phyloP scores from a whole-genome alignment of 1,140 invertebrate species.

The Drosophila gunungcola region DNA sequence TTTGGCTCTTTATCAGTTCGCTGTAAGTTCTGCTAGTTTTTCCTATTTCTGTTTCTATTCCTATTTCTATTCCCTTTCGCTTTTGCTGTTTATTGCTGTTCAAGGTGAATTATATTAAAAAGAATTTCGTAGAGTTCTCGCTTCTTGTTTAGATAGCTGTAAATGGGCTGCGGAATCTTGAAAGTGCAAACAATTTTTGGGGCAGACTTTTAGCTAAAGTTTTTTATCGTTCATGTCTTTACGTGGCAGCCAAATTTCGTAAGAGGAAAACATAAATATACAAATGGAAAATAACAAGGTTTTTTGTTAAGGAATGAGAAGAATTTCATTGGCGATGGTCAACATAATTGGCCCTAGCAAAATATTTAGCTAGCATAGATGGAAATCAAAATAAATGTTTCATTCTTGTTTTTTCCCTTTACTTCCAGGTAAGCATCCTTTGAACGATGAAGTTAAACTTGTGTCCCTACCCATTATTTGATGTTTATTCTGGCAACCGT shows the following conservation, averaged over 20 bases:
- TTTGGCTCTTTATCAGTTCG: constrained; percentile 29
- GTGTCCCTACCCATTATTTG: background rate
- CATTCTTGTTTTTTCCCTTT: constrained; percentile 9
- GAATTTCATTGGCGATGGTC: constrained; percentile 1
- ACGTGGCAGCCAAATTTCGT: constrained; percentile 41
- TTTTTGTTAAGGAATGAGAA: background rate
- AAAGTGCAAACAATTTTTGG: constrained; percentile 30
- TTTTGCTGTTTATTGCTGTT: constrained; percentile 17
- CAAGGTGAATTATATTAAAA: constrained; percentile 72
- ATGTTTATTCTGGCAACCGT: constrained; percentile 4
- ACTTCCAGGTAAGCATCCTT: constrained; percentile 48
- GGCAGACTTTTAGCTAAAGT: constrained; percentile 24
- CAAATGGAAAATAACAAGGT: constrained; percentile 33
- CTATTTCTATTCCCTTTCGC: constrained; percentile 11
- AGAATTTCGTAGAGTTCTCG: constrained; percentile 27
- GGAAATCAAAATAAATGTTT: constrained; percentile 25
- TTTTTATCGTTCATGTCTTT: constrained; percentile 18
- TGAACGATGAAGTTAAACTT: background rate
- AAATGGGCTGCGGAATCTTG: constrained; percentile 51
- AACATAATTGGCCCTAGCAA: constrained; percentile 4
- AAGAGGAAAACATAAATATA: constrained; percentile 45
- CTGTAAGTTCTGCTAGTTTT: constrained; percentile 51
- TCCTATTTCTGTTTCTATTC: constrained; percentile 16
- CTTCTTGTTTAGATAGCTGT: constrained; percentile 43
- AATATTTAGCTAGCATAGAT: constrained; percentile 29